Base-by-base conservation (phyloP, 2,113 vertebrate genomes). In the Cinclus cinclus region DNA sequence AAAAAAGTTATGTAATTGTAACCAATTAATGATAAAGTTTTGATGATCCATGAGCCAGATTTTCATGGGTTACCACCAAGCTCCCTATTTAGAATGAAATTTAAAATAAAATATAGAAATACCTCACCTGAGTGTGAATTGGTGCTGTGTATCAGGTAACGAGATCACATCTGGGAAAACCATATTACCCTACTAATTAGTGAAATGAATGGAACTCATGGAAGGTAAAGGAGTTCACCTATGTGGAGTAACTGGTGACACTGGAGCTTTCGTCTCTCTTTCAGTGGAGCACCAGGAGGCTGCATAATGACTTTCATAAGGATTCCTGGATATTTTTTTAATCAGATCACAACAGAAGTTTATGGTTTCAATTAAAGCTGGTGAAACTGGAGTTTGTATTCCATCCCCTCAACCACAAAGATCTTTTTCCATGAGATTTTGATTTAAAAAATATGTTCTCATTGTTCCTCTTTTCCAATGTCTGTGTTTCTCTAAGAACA, bases 341-440 rank as follows among this genome's bases (percentile, higher is more conserved):
- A 64, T 71, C 52, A 23, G 64, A 91, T 91, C 67, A 71, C 58
- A 73, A 89, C 63, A 92, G 33, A 91, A 82, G 10, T 13, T 85
- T 79, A 59, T 0, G 13, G 33, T 69, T 95, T 95, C 89, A 95
- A 92, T 89, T 92, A 53, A 35, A 93, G 64, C 11, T 82, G 50
- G 47, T 90, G 58, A 81, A 97, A 68, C 41, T 73, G 37, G 89
- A 96, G 94, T 94, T 30, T 87, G 84, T 90, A 65, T 92, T 94
- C 47, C 59, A 63, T 91, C 33, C 42, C 39, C 28, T 69, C 39
- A 12, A 47, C 37, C 77, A 42, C 92, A 97, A 87, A 68, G 22
- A 77, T 85, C 64, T 91, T 96, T 94, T 52, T 95, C 47, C 44
- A 88, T 63, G 83, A 96, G 76, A 91, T 70, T 96, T 86, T 94